These are phyloP conservation scores for Prolemur simus DNA, from an alignment of 2,113 vertebrate genomes.

Conservation along the genomic window DNA sequence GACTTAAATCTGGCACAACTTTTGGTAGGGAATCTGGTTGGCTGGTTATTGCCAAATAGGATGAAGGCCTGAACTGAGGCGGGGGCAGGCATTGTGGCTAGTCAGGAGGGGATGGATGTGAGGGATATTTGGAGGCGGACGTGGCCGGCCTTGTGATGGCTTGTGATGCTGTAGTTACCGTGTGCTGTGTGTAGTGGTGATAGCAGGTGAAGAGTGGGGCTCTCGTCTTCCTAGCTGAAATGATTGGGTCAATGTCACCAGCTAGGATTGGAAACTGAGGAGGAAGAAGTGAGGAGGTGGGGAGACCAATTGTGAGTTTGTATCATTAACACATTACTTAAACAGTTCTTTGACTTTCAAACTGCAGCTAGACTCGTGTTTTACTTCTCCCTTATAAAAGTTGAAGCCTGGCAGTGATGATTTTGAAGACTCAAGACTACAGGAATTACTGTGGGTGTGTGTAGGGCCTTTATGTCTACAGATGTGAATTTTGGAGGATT, in stretches of 20 bases:
- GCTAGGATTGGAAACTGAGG: neutral
- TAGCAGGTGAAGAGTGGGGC: fast-evolving
- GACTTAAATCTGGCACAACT: no score
- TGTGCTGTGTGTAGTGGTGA: neutral
- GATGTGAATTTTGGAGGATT: neutral
- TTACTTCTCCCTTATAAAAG: neutral
- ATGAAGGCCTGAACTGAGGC: neutral
- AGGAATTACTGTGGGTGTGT: neutral
- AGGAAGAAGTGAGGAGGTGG: neutral
- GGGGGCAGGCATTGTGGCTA: no score
- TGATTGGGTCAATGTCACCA: neutral
- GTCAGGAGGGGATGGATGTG: neutral
- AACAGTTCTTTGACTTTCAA: neutral
- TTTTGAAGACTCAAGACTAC: neutral
- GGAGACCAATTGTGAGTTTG: neutral
- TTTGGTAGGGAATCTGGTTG: neutral
- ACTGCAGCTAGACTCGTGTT: neutral
- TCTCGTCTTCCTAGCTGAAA: neutral
- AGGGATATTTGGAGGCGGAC: neutral
- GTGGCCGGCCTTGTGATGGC: neutral
- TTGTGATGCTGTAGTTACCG: neutral
- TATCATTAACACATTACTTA: neutral
- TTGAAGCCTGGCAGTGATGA: neutral
- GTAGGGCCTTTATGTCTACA: neutral
- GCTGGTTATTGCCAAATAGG: neutral